Conservation (phyloP, 2,797 vertebrate species). For the Pseudochromis fuscus region DNA sequence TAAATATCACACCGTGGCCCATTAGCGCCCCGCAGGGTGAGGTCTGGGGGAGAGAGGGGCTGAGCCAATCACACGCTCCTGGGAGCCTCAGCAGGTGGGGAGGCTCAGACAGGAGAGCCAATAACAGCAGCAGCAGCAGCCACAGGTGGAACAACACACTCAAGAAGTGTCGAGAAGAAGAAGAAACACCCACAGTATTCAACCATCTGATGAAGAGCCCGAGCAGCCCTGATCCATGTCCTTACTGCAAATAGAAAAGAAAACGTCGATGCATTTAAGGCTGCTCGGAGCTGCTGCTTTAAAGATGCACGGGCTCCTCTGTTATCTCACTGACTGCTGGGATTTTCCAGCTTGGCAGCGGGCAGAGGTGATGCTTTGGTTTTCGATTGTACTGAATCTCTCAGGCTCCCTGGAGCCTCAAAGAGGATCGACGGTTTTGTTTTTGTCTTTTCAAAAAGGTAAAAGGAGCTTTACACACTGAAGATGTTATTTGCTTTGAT, state of each 20-base stretch:
- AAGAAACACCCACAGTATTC: slow-evolving; percentile 25
- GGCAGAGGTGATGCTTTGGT: neutral
- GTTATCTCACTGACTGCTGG: slow-evolving; percentile 2
- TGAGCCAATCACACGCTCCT: slow-evolving; percentile 72
- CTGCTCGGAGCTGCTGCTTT: neutral
- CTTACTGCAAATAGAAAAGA: slow-evolving; percentile 6
- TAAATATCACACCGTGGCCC: slow-evolving; percentile 73
- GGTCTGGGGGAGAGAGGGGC: slow-evolving; percentile 66
- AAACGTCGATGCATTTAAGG: neutral
- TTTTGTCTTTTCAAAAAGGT: neutral
- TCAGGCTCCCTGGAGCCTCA: neutral
- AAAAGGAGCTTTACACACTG: neutral
- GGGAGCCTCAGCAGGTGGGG: slow-evolving; percentile 67
- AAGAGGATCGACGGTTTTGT: slow-evolving; percentile 10
- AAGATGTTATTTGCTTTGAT: neutral
- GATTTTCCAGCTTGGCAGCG: neutral
- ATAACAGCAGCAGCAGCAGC: slow-evolving; percentile 48
- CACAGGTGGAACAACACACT: slow-evolving; percentile 37
- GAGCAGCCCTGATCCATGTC: neutral
- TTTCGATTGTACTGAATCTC: neutral
- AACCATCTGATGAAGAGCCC: slow-evolving; percentile 24
- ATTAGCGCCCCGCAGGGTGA: slow-evolving; percentile 71
- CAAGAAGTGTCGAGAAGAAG: too few species aligned
- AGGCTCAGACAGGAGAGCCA: slow-evolving; percentile 41
- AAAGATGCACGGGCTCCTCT: neutral